These are phyloP conservation scores for Lerista edwardsae DNA, from an alignment of 2,797 vertebrate genomes.

Conservation along the genomic window DNA sequence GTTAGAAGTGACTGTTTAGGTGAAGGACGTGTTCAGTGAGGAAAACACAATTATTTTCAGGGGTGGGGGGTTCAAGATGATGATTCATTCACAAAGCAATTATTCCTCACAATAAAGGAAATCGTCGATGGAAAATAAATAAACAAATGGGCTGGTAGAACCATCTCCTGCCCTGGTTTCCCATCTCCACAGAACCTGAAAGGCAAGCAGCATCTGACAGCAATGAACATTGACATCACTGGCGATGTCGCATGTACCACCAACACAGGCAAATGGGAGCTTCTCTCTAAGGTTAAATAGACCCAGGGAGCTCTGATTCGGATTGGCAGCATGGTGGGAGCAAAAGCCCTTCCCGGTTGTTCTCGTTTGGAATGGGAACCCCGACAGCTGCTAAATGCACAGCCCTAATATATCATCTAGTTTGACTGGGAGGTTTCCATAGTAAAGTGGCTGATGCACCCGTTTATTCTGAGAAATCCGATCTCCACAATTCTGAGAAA, in stretches of 20 bases:
- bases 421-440: too few relatives aligned
- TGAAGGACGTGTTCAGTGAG: slow-evolving; percentile 5
- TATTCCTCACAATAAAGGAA: not conserved
- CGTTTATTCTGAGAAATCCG: slow-evolving; percentile 18
- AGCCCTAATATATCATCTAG: too few relatives aligned
- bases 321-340: too few relatives aligned
- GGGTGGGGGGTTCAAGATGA: slow-evolving; percentile 12
- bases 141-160: not conserved
- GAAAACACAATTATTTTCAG: slow-evolving; percentile 18
- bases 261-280: not conserved
- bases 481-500: not conserved
- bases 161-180: not conserved
- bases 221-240: not conserved
- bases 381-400: too few relatives aligned
- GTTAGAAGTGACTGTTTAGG: not conserved
- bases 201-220: not conserved
- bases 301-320: too few relatives aligned
- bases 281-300: not conserved
- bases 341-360: too few relatives aligned
- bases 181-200: not conserved
- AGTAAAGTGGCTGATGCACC: not conserved
- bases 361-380: too few relatives aligned
- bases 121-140: not conserved
- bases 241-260: not conserved
- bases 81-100: slow-evolving; percentile 2